Percentiles rank a stretch among this genome's conserved stretches.
Conservation (phyloP, 2,797 vertebrate genomes). For the Macropodus opercularis region DNA sequence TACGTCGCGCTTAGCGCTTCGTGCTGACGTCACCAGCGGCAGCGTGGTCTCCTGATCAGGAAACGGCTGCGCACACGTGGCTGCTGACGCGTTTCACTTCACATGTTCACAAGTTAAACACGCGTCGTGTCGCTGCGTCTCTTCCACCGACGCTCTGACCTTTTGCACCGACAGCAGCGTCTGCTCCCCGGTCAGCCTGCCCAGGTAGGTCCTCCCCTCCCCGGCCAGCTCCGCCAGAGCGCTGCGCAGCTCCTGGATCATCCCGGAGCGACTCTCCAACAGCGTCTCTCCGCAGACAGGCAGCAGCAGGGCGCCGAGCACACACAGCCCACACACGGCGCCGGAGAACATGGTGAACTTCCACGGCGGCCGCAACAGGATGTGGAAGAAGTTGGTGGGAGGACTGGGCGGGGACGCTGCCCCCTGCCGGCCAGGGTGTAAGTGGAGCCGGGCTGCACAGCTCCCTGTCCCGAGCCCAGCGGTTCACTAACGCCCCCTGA, state of each 20-base stretch:
- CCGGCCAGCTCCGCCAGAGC: conserved; percentile 49
- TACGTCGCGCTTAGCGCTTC: too few relatives aligned
- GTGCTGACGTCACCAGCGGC: too few relatives aligned
- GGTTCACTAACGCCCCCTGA: too few relatives aligned
- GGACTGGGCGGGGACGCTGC: conserved; percentile 14
- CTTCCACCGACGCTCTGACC: too few relatives aligned
- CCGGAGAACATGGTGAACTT: conserved; percentile 1
- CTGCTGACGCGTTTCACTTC: too few relatives aligned
- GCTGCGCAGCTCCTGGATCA: conserved; percentile 43
- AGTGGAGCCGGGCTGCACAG: too few relatives aligned
- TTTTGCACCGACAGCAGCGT: conserved; percentile 62
- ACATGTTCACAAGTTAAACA: too few relatives aligned
- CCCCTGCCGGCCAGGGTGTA: conserved; percentile 41
- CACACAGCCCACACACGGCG: not conserved
- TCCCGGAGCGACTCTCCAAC: conserved; percentile 14
- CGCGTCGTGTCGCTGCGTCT: too few relatives aligned
- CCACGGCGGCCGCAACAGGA: conserved; percentile 34
- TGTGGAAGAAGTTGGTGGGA: conserved; percentile 22
- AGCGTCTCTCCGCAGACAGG: conserved; percentile 26
- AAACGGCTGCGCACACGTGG: too few relatives aligned
- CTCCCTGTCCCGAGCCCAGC: too few relatives aligned
- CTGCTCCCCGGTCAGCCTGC: conserved; percentile 61
- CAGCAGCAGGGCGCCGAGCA: conserved; percentile 4
- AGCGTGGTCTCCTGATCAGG: too few relatives aligned
- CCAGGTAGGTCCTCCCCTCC: conserved; percentile 58